phyloP scores from a whole-genome alignment of 2,113 vertebrate genomes.

The Puntigrus tetrazona region DNA sequence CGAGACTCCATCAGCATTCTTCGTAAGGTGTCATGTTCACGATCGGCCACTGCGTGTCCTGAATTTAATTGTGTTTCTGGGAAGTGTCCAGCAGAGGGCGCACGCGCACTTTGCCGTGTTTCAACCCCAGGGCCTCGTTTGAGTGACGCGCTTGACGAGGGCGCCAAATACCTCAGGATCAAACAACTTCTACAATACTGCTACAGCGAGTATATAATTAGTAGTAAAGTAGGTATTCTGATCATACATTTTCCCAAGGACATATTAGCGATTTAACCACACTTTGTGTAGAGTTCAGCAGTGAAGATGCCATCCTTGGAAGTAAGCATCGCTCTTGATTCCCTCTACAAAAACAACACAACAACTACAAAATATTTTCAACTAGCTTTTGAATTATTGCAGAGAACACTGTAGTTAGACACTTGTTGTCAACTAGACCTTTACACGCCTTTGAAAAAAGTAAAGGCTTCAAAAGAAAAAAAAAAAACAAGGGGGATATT shows the following conservation, averaged over 20 bases:
- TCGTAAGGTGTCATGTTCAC: not conserved
- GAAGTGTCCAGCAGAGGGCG: constrained; percentile 46
- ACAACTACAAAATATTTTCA: too few species aligned
- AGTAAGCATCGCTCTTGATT: too few species aligned
- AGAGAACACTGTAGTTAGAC: not conserved
- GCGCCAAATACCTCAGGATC: not conserved
- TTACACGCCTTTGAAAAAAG: too few species aligned
- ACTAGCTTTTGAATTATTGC: not conserved
- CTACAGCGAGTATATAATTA: not conserved
- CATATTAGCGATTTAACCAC: not conserved
- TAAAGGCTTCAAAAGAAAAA: too few species aligned
- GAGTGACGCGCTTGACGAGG: not conserved
- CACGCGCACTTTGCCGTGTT: not conserved
- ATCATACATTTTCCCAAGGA: not conserved
- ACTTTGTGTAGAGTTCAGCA: too few species aligned
- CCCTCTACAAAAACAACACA: too few species aligned
- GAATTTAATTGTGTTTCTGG: not conserved
- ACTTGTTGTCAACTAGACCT: too few species aligned
- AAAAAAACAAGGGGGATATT: too few species aligned
- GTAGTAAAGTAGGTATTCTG: not conserved
- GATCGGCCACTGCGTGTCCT: constrained; percentile 28
- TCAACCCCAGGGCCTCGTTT: not conserved
- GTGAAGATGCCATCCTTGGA: too few species aligned
- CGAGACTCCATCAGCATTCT: not conserved
- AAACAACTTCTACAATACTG: not conserved